phyloP scores from a whole-genome alignment of 1,140 invertebrate genomes.

The Brachionus calyciflorus region DNA sequence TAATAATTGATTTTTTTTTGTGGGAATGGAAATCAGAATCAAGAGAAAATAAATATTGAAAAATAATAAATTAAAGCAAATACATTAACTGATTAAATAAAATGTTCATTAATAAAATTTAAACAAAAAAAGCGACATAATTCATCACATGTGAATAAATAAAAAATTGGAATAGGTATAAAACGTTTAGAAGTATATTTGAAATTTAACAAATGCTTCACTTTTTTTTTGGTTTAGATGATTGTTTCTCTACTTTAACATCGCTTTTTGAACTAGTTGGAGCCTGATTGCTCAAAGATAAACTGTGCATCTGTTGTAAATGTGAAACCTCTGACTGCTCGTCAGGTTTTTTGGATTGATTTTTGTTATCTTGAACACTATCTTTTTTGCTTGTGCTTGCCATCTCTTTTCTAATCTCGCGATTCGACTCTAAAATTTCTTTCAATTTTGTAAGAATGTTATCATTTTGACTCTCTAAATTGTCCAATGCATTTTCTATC shows the following conservation, averaged over 20 bases:
- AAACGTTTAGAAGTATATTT: neutral
- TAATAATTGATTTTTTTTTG: too few relatives aligned
- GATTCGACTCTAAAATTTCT: constrained; percentile 44
- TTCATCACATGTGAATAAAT: too few relatives aligned
- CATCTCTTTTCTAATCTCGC: constrained; percentile 41
- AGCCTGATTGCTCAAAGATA: neutral
- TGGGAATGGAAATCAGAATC: too few relatives aligned
- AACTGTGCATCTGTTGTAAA: constrained; percentile 31
- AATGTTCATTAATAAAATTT: too few relatives aligned
- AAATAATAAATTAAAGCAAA: too few relatives aligned
- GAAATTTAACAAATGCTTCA: too few relatives aligned
- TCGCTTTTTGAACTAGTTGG: neutral
- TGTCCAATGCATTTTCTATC: constrained; percentile 42
- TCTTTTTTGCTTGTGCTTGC: neutral
- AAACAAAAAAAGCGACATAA: too few relatives aligned
- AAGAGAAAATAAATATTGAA: too few relatives aligned
- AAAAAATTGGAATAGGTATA: neutral
- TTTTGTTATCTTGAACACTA: neutral
- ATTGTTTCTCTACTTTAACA: neutral
- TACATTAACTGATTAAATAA: too few relatives aligned
- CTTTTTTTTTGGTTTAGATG: constrained; percentile 36
- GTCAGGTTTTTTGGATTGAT: neutral
- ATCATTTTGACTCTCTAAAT: constrained; percentile 35
- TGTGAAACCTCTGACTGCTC: neutral
- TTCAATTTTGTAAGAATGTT: constrained; percentile 18